Percentiles rank a stretch among this genome's conserved stretches.
These are phyloP conservation scores for Glaucidium brasilianum DNA, from an alignment of 2,113 vertebrate genomes.

Conservation along the genomic window DNA sequence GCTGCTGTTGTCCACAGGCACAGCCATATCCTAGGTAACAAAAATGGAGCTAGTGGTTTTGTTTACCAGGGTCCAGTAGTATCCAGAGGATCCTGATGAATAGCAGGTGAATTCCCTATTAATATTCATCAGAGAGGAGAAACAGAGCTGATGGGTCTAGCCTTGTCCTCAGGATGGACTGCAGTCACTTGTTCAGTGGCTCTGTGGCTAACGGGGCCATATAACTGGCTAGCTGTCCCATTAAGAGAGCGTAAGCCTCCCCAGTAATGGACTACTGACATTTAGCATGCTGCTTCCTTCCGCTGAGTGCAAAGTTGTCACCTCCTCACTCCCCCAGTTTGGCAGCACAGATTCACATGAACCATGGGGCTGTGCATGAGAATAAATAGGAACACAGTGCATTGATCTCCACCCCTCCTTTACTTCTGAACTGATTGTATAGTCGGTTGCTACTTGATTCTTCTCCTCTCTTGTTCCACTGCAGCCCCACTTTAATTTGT, in stretches of 20 bases:
- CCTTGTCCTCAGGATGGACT: background rate
- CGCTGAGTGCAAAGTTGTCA: background rate
- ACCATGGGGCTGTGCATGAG: background rate
- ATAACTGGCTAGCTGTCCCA: background rate
- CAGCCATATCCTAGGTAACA: background rate
- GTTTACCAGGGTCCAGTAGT: background rate
- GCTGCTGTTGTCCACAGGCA: background rate
- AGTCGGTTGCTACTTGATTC: background rate
- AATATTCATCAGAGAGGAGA: background rate
- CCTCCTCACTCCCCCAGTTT: background rate
- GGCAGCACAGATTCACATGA: background rate
- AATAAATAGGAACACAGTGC: accelerated
- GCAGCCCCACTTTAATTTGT: background rate
- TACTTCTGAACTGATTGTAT: background rate
- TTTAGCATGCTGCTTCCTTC: background rate
- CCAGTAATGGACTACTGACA: background rate
- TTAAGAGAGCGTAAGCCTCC: background rate
- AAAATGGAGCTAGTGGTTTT: background rate
- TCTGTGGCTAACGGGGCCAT: background rate
- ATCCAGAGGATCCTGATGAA: background rate
- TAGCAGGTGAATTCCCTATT: background rate
- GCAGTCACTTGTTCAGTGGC: background rate
- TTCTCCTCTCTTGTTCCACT: background rate
- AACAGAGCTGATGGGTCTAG: background rate
- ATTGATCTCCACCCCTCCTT: background rate